Conservation (phyloP, 2,888 invertebrate genomes). For the Rhorus exstirpatorius region DNA sequence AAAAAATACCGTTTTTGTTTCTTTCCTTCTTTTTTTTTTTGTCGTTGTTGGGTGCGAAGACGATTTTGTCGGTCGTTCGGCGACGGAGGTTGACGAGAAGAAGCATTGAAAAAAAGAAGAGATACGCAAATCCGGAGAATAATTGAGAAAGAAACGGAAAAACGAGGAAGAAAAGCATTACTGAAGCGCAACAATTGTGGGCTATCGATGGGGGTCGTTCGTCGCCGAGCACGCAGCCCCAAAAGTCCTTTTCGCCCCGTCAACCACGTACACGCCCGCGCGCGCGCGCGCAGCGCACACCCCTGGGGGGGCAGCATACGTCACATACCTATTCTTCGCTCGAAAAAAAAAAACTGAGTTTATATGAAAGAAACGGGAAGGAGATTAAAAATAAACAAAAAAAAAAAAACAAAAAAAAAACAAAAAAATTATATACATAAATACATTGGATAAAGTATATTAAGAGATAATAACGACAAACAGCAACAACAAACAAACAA, state of each 20-base stretch:
- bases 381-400: no score
- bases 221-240: no score
- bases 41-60: constrained; percentile 67
- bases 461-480: constrained; percentile 84
- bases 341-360: constrained; percentile 81
- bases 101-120: constrained; percentile 7
- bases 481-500: constrained; percentile 80
- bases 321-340: constrained; percentile 81
- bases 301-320: constrained; percentile 81
- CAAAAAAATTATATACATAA: constrained; percentile 78
- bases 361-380: constrained; percentile 79
- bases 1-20: constrained; percentile 26
- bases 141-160: background rate
- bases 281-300: constrained; percentile 77
- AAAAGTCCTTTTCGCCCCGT: no score
- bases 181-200: constrained; percentile 49
- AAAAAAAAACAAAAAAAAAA: no score
- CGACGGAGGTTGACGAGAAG: no score
- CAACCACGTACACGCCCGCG: no score
- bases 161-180: constrained; percentile 36
- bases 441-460: constrained; percentile 86
- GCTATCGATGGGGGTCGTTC: no score
- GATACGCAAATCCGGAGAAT: constrained; percentile 7
- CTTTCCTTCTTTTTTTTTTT: constrained; percentile 54
- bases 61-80: constrained; percentile 49